Evolutionary conservation across 1,140 invertebrate species (phyloP).

Genomic region (Atta texana): DNA sequence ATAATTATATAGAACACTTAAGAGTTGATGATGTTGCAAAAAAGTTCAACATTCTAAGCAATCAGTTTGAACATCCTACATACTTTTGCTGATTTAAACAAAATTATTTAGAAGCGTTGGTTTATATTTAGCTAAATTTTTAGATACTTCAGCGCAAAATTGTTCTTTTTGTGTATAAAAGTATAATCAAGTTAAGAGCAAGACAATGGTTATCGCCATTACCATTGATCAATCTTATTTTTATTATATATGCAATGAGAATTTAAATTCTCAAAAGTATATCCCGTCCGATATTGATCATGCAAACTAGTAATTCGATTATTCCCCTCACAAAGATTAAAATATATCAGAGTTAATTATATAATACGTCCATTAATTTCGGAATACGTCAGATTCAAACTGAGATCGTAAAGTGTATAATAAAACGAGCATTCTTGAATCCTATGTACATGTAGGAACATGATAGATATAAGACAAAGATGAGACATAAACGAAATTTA

Average conservation of each 20-base stretch:
- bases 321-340: not conserved
- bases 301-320: constrained; percentile 8
- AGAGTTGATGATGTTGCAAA: no score
- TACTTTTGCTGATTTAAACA: no score
- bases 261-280: not conserved
- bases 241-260: not conserved
- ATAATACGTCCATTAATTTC: constrained; percentile 12
- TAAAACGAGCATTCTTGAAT: not conserved
- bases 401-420: not conserved
- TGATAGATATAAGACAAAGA: constrained; percentile 2
- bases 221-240: constrained; percentile 5
- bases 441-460: not conserved
- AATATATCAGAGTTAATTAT: not conserved
- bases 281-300: not conserved
- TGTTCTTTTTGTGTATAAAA: not conserved
- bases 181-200: not conserved
- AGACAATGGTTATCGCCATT: not conserved
- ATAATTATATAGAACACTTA: no score
- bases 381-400: not conserved
- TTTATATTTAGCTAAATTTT: no score
- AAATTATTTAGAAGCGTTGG: no score
- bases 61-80: no score
- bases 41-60: no score
- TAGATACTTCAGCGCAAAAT: no score
- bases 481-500: not conserved